Evolutionary conservation across 1,140 invertebrate species (phyloP).

Genomic region (Drosophila leontia): DNA sequence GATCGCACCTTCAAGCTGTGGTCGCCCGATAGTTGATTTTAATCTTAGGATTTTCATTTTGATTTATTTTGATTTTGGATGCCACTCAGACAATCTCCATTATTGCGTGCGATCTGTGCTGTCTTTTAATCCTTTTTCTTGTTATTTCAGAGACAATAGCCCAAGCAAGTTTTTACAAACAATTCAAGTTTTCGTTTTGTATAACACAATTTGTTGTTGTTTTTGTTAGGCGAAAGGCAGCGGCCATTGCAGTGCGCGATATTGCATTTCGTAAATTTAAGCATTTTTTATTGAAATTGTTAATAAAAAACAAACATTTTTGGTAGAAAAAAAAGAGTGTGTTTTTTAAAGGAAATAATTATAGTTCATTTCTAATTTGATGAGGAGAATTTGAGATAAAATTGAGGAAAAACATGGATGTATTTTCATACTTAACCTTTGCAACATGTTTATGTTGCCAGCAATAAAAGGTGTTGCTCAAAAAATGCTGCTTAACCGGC

Average conservation of each 20-base stretch:
- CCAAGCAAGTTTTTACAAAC: constrained; percentile 49
- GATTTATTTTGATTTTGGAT: constrained; percentile 34
- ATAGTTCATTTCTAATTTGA: fast-evolving
- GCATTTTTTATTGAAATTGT: constrained; percentile 80
- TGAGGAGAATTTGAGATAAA: fast-evolving
- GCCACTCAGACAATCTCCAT: constrained; percentile 34
- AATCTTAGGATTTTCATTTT: constrained; percentile 22
- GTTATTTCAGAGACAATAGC: constrained; percentile 75
- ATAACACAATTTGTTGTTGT: constrained; percentile 77
- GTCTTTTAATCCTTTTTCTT: constrained; percentile 56
- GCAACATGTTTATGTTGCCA: background rate
- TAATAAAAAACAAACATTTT: constrained; percentile 72
- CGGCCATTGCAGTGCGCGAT: constrained; percentile 10
- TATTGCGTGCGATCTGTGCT: constrained; percentile 41
- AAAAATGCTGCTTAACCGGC: background rate
- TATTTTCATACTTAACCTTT: background rate
- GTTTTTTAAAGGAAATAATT: background rate
- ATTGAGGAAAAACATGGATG: background rate
- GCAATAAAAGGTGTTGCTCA: background rate
- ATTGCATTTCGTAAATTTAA: constrained; percentile 73
- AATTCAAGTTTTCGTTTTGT: constrained; percentile 59
- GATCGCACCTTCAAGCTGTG: constrained; percentile 99
- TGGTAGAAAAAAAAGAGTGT: constrained; percentile 47
- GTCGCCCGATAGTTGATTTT: constrained; percentile 90
- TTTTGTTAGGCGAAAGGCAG: constrained; percentile 73